These are phyloP conservation scores for Aldabrachelys gigantea DNA, from an alignment of 2,113 vertebrate species.

Conservation along the genomic window DNA sequence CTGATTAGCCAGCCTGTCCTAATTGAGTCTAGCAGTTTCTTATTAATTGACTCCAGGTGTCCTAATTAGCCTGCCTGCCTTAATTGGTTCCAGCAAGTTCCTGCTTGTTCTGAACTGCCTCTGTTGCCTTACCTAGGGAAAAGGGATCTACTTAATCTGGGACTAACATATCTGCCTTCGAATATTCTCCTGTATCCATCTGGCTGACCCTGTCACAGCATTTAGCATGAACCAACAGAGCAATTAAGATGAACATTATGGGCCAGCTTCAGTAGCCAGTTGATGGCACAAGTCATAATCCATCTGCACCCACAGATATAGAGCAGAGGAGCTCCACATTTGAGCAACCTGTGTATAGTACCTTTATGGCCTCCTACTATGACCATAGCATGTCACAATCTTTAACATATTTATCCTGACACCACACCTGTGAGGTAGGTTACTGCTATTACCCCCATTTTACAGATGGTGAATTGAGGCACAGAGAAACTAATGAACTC, in stretches of 20 bases:
- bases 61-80: too few relatives aligned
- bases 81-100: too few relatives aligned
- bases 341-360: background rate
- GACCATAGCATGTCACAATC: background rate
- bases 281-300: background rate
- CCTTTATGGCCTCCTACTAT: background rate
- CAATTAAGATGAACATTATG: background rate
- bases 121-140: too few relatives aligned
- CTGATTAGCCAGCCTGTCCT: too few relatives aligned
- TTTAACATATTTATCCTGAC: background rate
- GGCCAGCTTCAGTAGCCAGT: background rate
- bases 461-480: background rate
- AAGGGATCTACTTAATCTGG: too few relatives aligned
- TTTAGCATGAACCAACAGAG: background rate
- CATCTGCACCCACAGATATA: background rate
- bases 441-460: background rate
- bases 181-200: too few relatives aligned
- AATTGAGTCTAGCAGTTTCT: too few relatives aligned
- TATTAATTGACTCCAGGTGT: too few relatives aligned
- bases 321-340: fast-evolving
- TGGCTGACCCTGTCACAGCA: too few relatives aligned
- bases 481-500: background rate
- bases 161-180: too few relatives aligned
- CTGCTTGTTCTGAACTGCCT: too few relatives aligned
- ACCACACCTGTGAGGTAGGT: background rate